Percentiles rank a stretch among this genome's conserved stretches.
phyloP scores from a whole-genome alignment of 2,888 invertebrate species.

The Molorchus minor region DNA sequence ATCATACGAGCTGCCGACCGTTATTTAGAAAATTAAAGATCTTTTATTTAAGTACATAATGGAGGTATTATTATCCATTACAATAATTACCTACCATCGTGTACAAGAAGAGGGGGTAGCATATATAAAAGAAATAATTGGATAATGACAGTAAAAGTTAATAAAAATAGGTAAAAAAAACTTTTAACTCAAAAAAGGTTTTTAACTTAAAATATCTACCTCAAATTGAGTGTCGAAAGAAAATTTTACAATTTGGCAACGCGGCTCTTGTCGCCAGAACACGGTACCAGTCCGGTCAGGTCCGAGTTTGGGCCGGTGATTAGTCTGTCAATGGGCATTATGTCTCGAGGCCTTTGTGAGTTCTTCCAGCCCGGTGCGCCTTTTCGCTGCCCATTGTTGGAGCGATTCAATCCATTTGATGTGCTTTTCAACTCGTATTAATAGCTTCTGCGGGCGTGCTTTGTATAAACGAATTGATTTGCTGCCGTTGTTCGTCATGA shows the following conservation, averaged over 20 bases:
- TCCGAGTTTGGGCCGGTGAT: conserved; percentile 44
- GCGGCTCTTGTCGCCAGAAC: not conserved
- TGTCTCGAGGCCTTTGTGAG: conserved; percentile 50
- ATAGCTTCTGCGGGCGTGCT: conserved; percentile 13
- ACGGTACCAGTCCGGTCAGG: conserved; percentile 13
- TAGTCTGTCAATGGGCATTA: conserved; percentile 57
- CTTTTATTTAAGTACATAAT: too few species aligned
- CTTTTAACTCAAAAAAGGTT: too few species aligned
- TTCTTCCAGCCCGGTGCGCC: conserved; percentile 49
- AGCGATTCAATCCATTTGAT: conserved; percentile 46
- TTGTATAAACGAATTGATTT: conserved; percentile 31
- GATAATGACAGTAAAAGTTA: too few species aligned
- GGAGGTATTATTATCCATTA: too few species aligned
- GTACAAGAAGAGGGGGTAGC: too few species aligned
- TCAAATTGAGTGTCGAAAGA: not conserved
- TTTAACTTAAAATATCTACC: not conserved
- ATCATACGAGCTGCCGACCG: too few species aligned
- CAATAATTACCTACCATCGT: too few species aligned
- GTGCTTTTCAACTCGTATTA: conserved; percentile 45
- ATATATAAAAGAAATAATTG: too few species aligned
- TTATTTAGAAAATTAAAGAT: too few species aligned
- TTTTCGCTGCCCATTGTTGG: conserved; percentile 42
- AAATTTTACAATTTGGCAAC: conserved; percentile 13
- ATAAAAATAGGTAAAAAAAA: too few species aligned
- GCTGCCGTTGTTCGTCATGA: conserved; percentile 25